These are phyloP conservation scores for Cartodere bifasciata DNA, from an alignment of 2,888 invertebrate species.

Conservation along the genomic window DNA sequence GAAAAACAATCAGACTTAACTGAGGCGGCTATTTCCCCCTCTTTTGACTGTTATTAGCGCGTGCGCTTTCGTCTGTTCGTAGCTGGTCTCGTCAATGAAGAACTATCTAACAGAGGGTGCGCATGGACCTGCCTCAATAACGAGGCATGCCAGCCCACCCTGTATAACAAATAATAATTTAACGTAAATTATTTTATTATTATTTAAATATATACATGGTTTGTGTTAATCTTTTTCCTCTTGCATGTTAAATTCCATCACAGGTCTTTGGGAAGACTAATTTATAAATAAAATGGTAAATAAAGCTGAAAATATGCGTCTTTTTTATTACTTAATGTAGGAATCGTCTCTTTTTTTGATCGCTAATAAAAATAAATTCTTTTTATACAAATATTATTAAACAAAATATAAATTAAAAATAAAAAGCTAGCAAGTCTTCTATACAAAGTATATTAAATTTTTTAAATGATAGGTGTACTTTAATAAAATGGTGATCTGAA, in stretches of 20 bases:
- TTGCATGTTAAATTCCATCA: slow-evolving; percentile 27
- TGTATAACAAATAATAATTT: slow-evolving; percentile 12
- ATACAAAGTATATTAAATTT: slow-evolving; percentile 15
- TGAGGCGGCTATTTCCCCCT: slow-evolving; percentile 29
- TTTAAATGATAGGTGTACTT: slow-evolving; percentile 17
- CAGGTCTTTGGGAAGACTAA: slow-evolving; percentile 28
- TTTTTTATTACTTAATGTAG: too few species aligned
- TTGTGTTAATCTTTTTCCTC: slow-evolving; percentile 19
- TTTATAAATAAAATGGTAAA: slow-evolving; percentile 13
- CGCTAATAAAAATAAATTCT: too few species aligned
- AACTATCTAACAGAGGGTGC: too few species aligned
- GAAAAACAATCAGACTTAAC: slow-evolving; percentile 30
- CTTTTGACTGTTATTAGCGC: too few species aligned
- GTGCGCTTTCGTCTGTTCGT: too few species aligned
- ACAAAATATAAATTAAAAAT: slow-evolving; percentile 16
- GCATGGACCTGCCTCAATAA: slow-evolving; percentile 12
- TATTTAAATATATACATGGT: slow-evolving; percentile 19
- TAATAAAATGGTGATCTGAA: slow-evolving; percentile 22
- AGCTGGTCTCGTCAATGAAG: too few species aligned
- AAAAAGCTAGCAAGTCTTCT: slow-evolving; percentile 24
- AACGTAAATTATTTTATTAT: slow-evolving; percentile 18
- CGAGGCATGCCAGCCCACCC: slow-evolving; percentile 11
- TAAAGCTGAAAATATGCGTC: slow-evolving; percentile 3
- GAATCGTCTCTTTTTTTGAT: too few species aligned
- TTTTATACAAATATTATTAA: slow-evolving; percentile 15